phyloP scores from a whole-genome alignment of 2,113 vertebrate species.

The Alligator sinensis region DNA sequence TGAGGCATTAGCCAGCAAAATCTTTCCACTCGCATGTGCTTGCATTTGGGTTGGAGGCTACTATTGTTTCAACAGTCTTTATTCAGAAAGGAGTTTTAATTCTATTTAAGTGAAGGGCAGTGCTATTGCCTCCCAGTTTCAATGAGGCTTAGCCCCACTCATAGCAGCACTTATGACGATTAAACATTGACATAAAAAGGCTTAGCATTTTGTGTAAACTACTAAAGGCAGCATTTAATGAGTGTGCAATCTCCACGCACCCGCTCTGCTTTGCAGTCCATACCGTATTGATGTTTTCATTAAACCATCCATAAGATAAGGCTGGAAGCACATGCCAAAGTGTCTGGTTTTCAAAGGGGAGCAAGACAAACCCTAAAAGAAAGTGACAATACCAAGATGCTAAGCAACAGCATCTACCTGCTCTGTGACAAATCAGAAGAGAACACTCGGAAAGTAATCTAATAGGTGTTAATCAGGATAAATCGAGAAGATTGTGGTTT shows the following conservation, averaged over 20 bases:
- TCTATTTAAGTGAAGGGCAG: slow-evolving; percentile 22
- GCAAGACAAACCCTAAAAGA: slow-evolving; percentile 11
- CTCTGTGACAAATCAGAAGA: neutral
- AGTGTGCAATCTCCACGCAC: neutral
- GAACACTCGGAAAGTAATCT: neutral
- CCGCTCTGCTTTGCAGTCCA: neutral
- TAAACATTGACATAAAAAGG: slow-evolving; percentile 48
- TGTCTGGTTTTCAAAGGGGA: neutral
- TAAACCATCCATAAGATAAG: slow-evolving; percentile 31
- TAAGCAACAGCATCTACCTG: neutral
- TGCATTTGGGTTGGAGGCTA: neutral
- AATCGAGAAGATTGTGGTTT: neutral
- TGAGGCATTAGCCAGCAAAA: neutral
- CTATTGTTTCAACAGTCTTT: neutral
- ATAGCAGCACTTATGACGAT: slow-evolving; percentile 28
- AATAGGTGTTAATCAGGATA: neutral
- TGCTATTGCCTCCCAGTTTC: slow-evolving; percentile 11
- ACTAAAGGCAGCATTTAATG: slow-evolving; percentile 52
- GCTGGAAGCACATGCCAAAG: slow-evolving; percentile 25
- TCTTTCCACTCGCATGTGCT: neutral
- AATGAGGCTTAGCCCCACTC: slow-evolving; percentile 12
- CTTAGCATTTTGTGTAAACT: slow-evolving; percentile 39
- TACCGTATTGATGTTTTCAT: slow-evolving; percentile 54
- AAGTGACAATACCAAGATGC: neutral
- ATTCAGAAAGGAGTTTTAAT: neutral